A percentile compares a stretch with the other conserved stretches of the same genome.
phyloP scores from a whole-genome alignment of 2,113 vertebrate species.

The Notothenia rossii region DNA sequence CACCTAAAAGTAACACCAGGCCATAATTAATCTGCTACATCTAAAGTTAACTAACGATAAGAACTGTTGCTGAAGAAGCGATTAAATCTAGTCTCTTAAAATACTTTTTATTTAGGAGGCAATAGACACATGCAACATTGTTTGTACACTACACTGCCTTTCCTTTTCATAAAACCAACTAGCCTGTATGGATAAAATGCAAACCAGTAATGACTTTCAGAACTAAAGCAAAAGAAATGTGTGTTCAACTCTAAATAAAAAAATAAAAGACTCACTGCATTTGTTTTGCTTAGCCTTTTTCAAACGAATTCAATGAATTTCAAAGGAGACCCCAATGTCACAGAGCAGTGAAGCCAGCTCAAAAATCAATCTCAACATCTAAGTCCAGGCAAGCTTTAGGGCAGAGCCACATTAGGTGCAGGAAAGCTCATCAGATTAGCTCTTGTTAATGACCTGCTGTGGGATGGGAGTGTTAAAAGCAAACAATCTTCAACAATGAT shows the following conservation, averaged over 20 bases:
- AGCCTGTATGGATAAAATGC: background rate
- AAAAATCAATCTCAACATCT: conserved; percentile 36
- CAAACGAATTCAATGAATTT: conserved; percentile 19
- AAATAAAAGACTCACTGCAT: background rate
- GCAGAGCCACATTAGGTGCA: conserved; percentile 20
- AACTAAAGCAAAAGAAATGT: background rate
- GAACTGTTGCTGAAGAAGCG: background rate
- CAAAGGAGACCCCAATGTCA: conserved; percentile 6
- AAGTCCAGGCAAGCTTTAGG: conserved; percentile 15
- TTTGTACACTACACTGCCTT: background rate
- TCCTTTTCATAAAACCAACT: background rate
- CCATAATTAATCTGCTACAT: background rate
- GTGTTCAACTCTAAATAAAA: conserved; percentile 5
- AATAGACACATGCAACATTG: background rate
- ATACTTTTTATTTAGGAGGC: conserved; percentile 21
- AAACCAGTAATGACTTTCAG: background rate
- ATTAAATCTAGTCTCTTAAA: conserved; percentile 27
- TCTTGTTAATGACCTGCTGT: conserved; percentile 33
- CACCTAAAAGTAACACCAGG: background rate
- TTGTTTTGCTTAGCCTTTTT: conserved; percentile 24
- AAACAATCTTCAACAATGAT: background rate
- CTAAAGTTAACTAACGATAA: background rate
- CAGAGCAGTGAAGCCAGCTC: conserved; percentile 38
- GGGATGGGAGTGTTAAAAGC: background rate
- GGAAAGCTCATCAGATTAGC: conserved; percentile 24